Percentiles rank a stretch among this genome's conserved stretches.
These are phyloP conservation scores for Albula goreensis DNA, from an alignment of 2,113 vertebrate genomes.

Conservation along the genomic window DNA sequence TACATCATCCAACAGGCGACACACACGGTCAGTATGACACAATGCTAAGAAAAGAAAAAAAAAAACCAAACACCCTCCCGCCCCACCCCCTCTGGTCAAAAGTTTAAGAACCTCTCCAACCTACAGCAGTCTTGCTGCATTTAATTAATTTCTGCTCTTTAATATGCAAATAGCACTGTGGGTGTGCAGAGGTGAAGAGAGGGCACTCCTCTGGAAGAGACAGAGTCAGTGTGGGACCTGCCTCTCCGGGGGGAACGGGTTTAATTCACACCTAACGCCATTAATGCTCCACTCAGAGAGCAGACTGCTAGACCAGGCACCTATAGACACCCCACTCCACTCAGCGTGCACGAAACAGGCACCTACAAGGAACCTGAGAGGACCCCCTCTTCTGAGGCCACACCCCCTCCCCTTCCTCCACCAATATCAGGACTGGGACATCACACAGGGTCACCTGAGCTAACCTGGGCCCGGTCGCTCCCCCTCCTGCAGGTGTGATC, in stretches of 20 bases:
- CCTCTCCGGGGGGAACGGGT: constrained; percentile 89
- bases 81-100: constrained; percentile 84
- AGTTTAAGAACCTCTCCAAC: constrained; percentile 43
- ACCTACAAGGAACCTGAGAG: background rate
- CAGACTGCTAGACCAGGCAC: constrained; percentile 95
- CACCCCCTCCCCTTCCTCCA: background rate
- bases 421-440: no score
- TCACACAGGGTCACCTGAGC: no score
- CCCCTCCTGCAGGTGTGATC: no score
- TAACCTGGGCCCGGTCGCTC: no score
- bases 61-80: constrained; percentile 68
- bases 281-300: constrained; percentile 99
- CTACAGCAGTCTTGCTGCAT: no score
- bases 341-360: constrained; percentile 57
- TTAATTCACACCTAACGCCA: constrained; percentile 99
- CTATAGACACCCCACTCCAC: constrained; percentile 75
- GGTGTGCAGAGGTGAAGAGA: constrained; percentile 98
- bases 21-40: constrained; percentile 97
- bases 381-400: background rate
- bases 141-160: no score
- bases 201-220: constrained; percentile 91
- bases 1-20: constrained; percentile 98
- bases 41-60: constrained; percentile 76
- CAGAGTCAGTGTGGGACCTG: constrained; percentile 96
- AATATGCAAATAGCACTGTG: constrained; percentile 59